Evolutionary conservation across 2,888 invertebrate genomes (phyloP).

Genomic region (Chironomus riparius): DNA sequence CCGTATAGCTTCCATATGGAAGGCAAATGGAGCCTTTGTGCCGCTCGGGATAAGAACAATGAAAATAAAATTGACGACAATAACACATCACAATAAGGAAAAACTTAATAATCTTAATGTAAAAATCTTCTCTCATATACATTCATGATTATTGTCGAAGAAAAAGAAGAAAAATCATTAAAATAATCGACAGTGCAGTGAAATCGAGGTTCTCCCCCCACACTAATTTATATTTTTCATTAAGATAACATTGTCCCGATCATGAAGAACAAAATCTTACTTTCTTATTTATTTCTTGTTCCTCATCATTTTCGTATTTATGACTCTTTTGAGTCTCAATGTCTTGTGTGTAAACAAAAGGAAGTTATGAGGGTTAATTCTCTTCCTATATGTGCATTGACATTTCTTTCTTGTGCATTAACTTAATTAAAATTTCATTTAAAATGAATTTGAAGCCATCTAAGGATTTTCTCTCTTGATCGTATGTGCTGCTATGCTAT

Average conservation of each 20-base stretch:
- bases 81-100: too few species aligned
- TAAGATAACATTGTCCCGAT: slow-evolving; percentile 8
- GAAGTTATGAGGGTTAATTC: slow-evolving; percentile 10
- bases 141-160: too few species aligned
- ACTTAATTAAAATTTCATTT: slow-evolving; percentile 22
- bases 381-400: neutral
- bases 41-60: too few species aligned
- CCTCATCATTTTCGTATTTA: neutral
- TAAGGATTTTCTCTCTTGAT: neutral
- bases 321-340: neutral
- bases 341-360: neutral
- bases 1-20: too few species aligned
- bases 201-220: neutral
- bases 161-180: too few species aligned
- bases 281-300: neutral
- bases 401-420: slow-evolving; percentile 7
- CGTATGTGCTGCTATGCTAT: neutral
- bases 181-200: too few species aligned
- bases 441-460: slow-evolving; percentile 14
- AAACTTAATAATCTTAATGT: neutral
- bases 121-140: neutral
- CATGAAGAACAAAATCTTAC: too few species aligned
- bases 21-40: too few species aligned
- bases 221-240: slow-evolving; percentile 15
- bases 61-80: too few species aligned